These are phyloP conservation scores for Myiotriccus ornatus DNA, from an alignment of 2,797 vertebrate species.

Conservation along the genomic window DNA sequence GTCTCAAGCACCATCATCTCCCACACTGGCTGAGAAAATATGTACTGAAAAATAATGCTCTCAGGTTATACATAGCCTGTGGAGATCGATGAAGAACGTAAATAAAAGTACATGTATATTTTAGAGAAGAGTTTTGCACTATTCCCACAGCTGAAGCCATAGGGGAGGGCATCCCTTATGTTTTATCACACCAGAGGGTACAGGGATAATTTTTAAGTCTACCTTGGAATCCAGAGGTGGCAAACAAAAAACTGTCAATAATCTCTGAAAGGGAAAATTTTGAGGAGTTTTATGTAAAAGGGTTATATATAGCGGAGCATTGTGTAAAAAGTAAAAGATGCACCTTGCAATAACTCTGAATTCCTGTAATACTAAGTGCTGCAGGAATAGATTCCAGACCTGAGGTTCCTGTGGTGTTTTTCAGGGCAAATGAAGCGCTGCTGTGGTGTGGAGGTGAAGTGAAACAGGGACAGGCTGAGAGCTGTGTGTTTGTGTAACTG, in stretches of 20 bases:
- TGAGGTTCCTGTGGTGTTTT: background rate
- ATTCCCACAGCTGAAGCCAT: background rate
- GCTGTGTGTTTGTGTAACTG: rapidly evolving
- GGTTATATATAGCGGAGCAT: background rate
- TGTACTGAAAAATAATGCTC: background rate
- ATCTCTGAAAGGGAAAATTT: background rate
- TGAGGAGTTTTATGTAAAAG: background rate
- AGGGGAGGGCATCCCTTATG: background rate
- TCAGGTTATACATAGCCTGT: background rate
- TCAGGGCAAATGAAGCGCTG: background rate
- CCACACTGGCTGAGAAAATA: background rate
- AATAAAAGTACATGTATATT: background rate
- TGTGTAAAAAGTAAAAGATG: background rate
- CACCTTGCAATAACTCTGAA: background rate
- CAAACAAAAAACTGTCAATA: background rate
- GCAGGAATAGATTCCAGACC: rapidly evolving
- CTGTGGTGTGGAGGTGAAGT: background rate
- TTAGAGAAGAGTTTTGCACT: background rate
- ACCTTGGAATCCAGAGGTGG: background rate
- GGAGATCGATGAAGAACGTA: background rate
- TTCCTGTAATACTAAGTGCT: background rate
- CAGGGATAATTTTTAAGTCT: background rate
- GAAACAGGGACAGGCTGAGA: background rate
- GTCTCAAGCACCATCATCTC: background rate
- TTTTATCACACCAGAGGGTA: background rate